These are phyloP conservation scores for Timema cristinae DNA, from an alignment of 2,888 invertebrate genomes.

Conservation along the genomic window DNA sequence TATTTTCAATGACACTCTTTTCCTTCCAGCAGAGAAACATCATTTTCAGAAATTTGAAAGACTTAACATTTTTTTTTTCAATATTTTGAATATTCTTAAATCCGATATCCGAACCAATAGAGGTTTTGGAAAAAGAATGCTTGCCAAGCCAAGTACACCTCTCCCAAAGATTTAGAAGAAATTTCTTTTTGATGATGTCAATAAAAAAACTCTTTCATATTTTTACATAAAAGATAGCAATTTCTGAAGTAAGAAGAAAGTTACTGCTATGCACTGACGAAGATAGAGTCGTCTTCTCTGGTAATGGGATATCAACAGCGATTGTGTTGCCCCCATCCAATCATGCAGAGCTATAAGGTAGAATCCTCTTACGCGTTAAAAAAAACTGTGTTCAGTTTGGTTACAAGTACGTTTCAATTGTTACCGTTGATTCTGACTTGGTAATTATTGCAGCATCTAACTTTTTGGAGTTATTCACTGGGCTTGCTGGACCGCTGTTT, in stretches of 20 bases:
- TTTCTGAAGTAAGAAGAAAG: not conserved
- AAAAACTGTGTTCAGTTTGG: conserved; percentile 2
- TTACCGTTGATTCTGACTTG: conserved; percentile 4
- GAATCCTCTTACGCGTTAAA: too few relatives aligned
- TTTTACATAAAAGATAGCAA: too few relatives aligned
- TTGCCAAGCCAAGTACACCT: conserved; percentile 10
- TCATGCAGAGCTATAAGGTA: not conserved
- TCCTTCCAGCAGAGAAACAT: conserved; percentile 6
- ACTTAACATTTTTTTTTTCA: conserved; percentile 6
- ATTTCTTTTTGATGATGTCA: conserved; percentile 12
- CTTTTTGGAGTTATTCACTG: conserved; percentile 6
- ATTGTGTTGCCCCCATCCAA: conserved; percentile 11
- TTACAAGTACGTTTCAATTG: not conserved
- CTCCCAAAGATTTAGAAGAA: not conserved
- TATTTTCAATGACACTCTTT: not conserved
- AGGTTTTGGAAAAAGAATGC: not conserved
- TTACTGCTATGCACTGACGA: conserved; percentile 1
- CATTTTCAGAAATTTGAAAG: conserved; percentile 8
- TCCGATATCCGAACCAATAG: conserved; percentile 6
- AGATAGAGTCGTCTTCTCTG: conserved; percentile 7
- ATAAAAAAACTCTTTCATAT: too few relatives aligned
- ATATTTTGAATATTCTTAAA: not conserved
- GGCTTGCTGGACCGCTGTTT: conserved; percentile 4
- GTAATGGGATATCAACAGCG: not conserved
- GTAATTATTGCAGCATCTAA: conserved; percentile 12